Percentiles rank a stretch among this genome's conserved stretches.
These are phyloP conservation scores for Apeira syringaria DNA, from an alignment of 2,888 invertebrate species.

Conservation along the genomic window DNA sequence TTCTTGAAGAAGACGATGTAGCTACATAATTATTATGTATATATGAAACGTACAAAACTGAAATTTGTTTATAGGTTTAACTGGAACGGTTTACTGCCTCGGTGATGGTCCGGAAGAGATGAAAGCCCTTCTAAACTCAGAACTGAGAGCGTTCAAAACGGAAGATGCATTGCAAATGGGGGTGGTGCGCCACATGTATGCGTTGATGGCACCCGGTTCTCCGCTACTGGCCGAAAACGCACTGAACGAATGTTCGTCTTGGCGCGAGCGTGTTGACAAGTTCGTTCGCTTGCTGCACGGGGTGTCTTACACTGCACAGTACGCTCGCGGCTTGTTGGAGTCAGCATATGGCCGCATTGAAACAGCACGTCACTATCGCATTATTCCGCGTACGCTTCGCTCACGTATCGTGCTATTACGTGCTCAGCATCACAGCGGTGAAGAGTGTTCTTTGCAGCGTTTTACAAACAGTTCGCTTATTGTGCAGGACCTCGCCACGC, in stretches of 20 bases:
- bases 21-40: no score
- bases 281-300: conserved; percentile 48
- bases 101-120: conserved; percentile 52
- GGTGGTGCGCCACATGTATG: conserved; percentile 50
- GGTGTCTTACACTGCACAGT: conserved; percentile 54
- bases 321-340: conserved; percentile 47
- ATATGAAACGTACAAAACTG: no score
- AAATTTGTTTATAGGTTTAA: conserved; percentile 36
- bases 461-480: conserved; percentile 22
- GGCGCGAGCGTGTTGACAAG: conserved; percentile 40
- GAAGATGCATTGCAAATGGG: conserved; percentile 48
- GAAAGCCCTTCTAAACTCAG: conserved; percentile 34
- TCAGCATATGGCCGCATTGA: conserved; percentile 41
- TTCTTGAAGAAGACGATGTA: no score
- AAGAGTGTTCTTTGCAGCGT: conserved; percentile 19
- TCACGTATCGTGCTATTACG: conserved; percentile 43
- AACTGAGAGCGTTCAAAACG: conserved; percentile 36
- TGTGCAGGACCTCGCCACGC: conserved; percentile 34
- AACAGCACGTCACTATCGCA: conserved; percentile 30
- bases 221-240: conserved; percentile 25
- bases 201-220: conserved; percentile 37
- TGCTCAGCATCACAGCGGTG: conserved; percentile 23
- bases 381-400: conserved; percentile 29
- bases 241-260: conserved; percentile 26
- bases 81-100: conserved; percentile 56